A percentile compares a stretch with the other conserved stretches of the same genome.
phyloP scores from a whole-genome alignment of 1,140 invertebrate genomes.

The Atta texana region DNA sequence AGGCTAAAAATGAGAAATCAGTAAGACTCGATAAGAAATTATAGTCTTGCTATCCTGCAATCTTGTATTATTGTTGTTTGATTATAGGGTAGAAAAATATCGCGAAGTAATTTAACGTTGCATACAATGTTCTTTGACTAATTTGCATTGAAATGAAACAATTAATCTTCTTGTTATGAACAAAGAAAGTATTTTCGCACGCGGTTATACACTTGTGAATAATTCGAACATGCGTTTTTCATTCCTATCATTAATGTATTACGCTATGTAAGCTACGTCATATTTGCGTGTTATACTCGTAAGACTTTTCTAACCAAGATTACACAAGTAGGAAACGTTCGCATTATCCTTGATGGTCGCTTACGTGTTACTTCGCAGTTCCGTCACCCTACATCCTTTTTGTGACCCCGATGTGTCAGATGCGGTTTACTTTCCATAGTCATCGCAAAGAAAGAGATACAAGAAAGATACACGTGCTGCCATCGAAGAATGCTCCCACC shows the following conservation, averaged over 20 bases:
- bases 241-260: conserved; percentile 39
- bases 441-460: not conserved
- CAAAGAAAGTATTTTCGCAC: conserved; percentile 29
- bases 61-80: not conserved
- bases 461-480: conserved; percentile 10
- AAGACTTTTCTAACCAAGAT: conserved; percentile 11
- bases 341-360: conserved; percentile 47
- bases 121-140: not conserved
- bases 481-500: not conserved
- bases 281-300: not conserved
- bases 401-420: conserved; percentile 44
- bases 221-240: conserved; percentile 24
- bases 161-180: not conserved
- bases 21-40: not conserved
- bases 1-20: not conserved
- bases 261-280: not conserved
- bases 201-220: not conserved
- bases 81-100: conserved; percentile 17
- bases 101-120: conserved; percentile 8
- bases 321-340: conserved; percentile 40
- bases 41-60: not conserved
- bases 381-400: conserved; percentile 45
- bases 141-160: not conserved
- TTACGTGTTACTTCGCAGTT: conserved; percentile 40
- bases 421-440: conserved; percentile 46